Base-by-base conservation (phyloP, 2,888 invertebrate species). In the Dolomedes plantarius region DNA sequence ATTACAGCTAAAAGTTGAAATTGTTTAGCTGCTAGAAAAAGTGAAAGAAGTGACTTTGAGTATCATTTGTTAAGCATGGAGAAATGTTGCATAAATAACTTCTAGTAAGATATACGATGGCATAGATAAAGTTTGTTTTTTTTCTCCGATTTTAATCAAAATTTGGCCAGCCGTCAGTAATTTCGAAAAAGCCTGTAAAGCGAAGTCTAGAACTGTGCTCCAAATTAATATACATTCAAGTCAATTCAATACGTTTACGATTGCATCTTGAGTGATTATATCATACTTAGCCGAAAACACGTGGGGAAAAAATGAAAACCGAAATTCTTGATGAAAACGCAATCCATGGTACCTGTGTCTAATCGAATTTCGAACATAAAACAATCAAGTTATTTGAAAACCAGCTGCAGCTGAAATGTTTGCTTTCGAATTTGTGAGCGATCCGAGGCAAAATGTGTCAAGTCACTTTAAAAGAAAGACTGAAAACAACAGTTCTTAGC, bases 331-430 rank as follows among this genome's bases (percentile, higher is more conserved):
- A 72, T 73, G 67, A 56, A 69, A 69, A 79, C 50, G 46, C 56
- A 71, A 68, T 75, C 75, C 56, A 72, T 46, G n/a, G 73, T 19
- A 74, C 56, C 67, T 73, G 73, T 50, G 41, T 36, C 67, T 85
- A 77, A 77, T 85, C 73, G 76, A 85, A 71, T 71, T 85, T 56
- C 72, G 73, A 85, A 62, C 77, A 73, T 85, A 85, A 77, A 67
- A 77, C 77, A 85, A 85, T 85, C 83, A 85, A 85, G 83, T 85
- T 85, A 85, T 77, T 85, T 77, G 83, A 85, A 85, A 85, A 85
- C 83, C 83, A 77, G 67, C 77, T 72, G 56, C 77, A 72, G 67
- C 77, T 73, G 36, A 85, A 72, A 65, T 85, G 83, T 85, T 85
- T 85, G 77, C 83, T 85, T 73, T 85, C 65, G 83, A 67, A 85